phyloP scores from a whole-genome alignment of 1,140 invertebrate species.

The Diorhabda sublineata region DNA sequence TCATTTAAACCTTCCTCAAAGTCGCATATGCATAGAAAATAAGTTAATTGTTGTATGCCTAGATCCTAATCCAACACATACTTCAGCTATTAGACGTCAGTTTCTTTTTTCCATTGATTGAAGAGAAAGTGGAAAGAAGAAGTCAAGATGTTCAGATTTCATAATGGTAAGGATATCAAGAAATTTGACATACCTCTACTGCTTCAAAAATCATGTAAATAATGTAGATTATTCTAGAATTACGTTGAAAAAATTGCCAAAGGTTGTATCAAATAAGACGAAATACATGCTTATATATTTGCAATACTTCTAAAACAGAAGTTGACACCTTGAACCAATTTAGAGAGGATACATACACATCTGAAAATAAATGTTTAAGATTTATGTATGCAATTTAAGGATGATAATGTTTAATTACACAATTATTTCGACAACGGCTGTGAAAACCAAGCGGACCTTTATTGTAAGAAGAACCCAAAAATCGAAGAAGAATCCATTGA shows the following conservation, averaged over 20 bases:
- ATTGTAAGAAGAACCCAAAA: too few species aligned
- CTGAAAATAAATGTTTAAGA: not conserved
- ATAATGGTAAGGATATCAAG: too few species aligned
- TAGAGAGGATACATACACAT: not conserved
- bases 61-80: not conserved
- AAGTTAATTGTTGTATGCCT: slow-evolving; percentile 1
- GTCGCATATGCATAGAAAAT: not conserved
- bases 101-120: too few species aligned
- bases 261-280: too few species aligned
- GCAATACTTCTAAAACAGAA: not conserved
- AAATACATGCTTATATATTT: not conserved
- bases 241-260: too few species aligned
- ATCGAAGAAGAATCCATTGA: too few species aligned
- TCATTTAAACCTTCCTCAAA: not conserved
- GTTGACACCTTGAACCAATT: not conserved
- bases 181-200: too few species aligned
- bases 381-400: not conserved
- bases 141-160: too few species aligned
- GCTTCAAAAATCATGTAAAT: too few species aligned
- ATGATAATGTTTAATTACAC: not conserved
- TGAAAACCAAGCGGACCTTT: not conserved
- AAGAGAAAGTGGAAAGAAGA: too few species aligned
- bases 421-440: not conserved
- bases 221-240: too few species aligned
- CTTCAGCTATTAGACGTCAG: not conserved